phyloP scores from a whole-genome alignment of 2,113 vertebrate species.

The Suricata suricatta region DNA sequence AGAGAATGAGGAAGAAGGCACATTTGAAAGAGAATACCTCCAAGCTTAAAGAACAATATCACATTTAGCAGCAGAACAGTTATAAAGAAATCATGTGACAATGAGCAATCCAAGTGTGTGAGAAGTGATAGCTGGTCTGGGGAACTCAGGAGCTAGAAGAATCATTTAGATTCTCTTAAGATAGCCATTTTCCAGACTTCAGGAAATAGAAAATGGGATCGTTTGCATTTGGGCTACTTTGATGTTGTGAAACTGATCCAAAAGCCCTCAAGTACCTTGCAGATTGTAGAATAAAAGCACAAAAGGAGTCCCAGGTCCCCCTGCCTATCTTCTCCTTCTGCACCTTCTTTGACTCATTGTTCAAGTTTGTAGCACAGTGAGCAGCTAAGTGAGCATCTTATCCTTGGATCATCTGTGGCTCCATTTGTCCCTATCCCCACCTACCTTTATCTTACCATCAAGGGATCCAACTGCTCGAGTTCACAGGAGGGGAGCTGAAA shows the following conservation, averaged over 20 bases:
- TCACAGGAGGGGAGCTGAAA: not conserved
- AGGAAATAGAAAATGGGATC: not conserved
- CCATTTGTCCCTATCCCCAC: not conserved
- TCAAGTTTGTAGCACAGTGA: not conserved
- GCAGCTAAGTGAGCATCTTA: not conserved
- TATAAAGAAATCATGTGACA: not conserved
- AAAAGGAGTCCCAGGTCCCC: not conserved
- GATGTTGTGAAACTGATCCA: not conserved
- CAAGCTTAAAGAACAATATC: not conserved
- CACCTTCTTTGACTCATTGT: not conserved
- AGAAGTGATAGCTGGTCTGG: not conserved
- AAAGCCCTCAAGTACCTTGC: not conserved
- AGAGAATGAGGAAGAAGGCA: not conserved
- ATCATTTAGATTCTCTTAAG: not conserved
- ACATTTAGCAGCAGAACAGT: not conserved
- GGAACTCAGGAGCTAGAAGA: not conserved
- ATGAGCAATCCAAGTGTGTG: not conserved
- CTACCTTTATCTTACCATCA: not conserved
- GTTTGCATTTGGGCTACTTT: not conserved
- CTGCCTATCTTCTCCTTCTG: not conserved
- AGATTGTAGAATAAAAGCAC: not conserved
- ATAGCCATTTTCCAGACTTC: not conserved
- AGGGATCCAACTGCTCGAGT: too few species aligned
- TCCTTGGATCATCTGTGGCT: not conserved
- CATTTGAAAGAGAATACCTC: not conserved